Conservation (phyloP, 53 echinoderm and acorn worm genomes). For the Stichopus horrens region DNA sequence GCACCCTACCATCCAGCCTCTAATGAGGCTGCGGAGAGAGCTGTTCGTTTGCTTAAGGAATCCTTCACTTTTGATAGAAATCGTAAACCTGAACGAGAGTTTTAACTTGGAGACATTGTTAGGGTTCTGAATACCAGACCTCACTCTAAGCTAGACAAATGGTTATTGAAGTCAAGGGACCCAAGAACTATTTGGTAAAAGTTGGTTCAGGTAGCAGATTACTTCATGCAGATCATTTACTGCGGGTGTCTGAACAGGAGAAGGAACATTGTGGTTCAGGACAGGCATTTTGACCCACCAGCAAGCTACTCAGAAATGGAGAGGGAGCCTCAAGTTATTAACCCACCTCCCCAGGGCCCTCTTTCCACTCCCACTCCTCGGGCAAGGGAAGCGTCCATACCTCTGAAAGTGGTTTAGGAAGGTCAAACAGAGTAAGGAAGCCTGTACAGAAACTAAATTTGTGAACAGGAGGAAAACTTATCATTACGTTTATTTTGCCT, state of each 20-base stretch:
- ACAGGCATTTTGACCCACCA: background rate
- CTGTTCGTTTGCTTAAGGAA: slow-evolving; percentile 17
- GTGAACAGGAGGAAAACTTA: background rate
- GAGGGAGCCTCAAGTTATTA: background rate
- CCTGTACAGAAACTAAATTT: slow-evolving; percentile 27
- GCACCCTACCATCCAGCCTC: slow-evolving; percentile 60
- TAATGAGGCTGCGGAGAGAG: slow-evolving; percentile 51
- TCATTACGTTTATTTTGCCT: no score
- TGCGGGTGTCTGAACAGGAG: slow-evolving; percentile 15
- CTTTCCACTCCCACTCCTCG: background rate
- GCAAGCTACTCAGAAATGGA: no score
- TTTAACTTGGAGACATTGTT: slow-evolving; percentile 23
- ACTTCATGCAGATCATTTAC: slow-evolving; percentile 28
- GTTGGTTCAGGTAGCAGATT: slow-evolving; percentile 7
- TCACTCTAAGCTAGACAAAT: slow-evolving; percentile 6
- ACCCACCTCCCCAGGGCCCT: background rate
- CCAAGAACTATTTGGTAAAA: slow-evolving; percentile 16
- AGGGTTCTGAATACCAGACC: slow-evolving; percentile 1
- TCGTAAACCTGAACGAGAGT: slow-evolving; percentile 17
- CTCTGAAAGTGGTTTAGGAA: background rate
- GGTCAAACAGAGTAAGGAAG: background rate
- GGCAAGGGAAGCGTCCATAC: background rate
- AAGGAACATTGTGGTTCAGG: background rate
- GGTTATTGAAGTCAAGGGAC: slow-evolving; percentile 15
- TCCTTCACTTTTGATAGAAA: slow-evolving; percentile 21